A percentile compares a stretch with the other conserved stretches of the same genome.
phyloP scores from a whole-genome alignment of 2,888 invertebrate species.

The Nomada fucata region DNA sequence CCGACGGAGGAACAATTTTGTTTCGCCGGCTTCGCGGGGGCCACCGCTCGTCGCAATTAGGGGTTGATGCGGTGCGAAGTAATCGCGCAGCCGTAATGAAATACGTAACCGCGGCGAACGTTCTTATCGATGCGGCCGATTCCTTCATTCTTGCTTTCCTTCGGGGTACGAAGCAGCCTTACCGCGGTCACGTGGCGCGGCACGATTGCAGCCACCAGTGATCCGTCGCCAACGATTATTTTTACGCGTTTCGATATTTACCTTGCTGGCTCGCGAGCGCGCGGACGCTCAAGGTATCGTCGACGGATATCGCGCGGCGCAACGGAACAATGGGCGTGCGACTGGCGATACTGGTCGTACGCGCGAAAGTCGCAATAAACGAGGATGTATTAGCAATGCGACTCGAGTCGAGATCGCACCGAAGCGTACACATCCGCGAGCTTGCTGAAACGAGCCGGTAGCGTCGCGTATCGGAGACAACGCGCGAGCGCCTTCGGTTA shows the following conservation, averaged over 20 bases:
- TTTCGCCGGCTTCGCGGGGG: conserved; percentile 39
- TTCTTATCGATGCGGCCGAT: background rate
- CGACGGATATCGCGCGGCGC: conserved; percentile 62
- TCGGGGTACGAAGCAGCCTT: background rate
- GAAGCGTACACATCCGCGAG: conserved; percentile 38
- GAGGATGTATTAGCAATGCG: conserved; percentile 39
- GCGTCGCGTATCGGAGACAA: no score
- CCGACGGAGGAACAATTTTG: conserved; percentile 20
- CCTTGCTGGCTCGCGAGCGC: conserved; percentile 46
- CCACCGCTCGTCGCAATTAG: conserved; percentile 12
- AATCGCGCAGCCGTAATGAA: background rate
- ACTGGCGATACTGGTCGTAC: conserved; percentile 33
- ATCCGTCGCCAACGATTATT: conserved; percentile 36
- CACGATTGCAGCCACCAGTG: conserved; percentile 8
- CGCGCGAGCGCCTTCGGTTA: background rate
- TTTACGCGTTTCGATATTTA: conserved; percentile 51
- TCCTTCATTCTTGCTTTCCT: background rate
- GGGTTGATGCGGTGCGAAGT: background rate
- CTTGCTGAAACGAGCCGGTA: conserved; percentile 26
- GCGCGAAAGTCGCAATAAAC: conserved; percentile 52
- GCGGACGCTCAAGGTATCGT: conserved; percentile 54
- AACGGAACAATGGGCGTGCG: conserved; percentile 61
- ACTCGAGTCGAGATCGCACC: conserved; percentile 49
- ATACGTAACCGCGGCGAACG: background rate
- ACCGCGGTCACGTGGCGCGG: background rate